A percentile compares a stretch with the other conserved stretches of the same genome.
These are phyloP conservation scores for Pseudococcus longispinus DNA, from an alignment of 2,888 invertebrate species.

Conservation along the genomic window DNA sequence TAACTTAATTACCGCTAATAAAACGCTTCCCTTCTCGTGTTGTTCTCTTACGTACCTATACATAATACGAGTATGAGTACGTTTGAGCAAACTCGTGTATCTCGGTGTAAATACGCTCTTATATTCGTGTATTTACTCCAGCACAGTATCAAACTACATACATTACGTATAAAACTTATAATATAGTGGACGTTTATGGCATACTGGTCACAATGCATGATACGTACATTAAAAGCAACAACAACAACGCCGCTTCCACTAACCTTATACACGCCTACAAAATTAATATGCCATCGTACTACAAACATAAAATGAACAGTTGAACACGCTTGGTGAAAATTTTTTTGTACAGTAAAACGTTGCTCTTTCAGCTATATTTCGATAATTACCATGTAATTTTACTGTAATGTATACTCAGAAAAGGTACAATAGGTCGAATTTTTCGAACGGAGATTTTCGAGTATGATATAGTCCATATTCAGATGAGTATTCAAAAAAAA, in stretches of 20 bases:
- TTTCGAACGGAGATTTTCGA: no score
- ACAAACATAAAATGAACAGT: neutral
- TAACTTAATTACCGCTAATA: neutral
- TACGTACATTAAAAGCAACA: neutral
- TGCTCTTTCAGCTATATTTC: neutral
- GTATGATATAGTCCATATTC: no score
- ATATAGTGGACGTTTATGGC: neutral
- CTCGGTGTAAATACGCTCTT: neutral
- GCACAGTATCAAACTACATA: neutral
- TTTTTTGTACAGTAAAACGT: neutral
- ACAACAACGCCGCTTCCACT: neutral
- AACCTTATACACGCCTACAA: conserved; percentile 17
- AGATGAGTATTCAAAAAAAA: no score
- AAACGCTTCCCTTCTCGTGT: neutral
- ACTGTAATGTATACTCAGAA: no score
- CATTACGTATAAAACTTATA: neutral
- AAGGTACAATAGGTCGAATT: neutral
- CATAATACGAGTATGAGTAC: neutral
- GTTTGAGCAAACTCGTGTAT: neutral
- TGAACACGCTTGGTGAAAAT: conserved; percentile 3
- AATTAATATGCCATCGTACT: conserved; percentile 1
- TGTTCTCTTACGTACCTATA: no score
- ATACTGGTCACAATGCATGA: neutral
- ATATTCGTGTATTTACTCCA: neutral
- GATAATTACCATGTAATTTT: neutral